Conservation (phyloP, 2,113 vertebrate species). For the Suncus etruscus region DNA sequence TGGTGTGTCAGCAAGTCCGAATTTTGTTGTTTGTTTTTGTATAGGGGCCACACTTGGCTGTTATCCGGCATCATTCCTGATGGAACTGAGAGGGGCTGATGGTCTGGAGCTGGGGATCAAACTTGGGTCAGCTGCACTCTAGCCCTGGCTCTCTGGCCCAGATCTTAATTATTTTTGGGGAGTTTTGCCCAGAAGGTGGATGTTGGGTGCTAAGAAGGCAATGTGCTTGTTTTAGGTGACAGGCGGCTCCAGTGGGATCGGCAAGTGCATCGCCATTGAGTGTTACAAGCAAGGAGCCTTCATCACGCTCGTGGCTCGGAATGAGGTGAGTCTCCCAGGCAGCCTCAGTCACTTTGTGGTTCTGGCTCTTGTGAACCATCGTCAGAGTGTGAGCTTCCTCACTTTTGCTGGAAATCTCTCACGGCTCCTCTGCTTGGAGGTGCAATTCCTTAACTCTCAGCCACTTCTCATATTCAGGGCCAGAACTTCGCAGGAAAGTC, state of each 20-base stretch:
- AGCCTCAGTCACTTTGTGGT: background rate
- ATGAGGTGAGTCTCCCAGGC: slow-evolving; percentile 91
- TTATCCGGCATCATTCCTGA: no score
- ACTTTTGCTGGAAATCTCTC: background rate
- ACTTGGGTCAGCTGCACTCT: no score
- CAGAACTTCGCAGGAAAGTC: background rate
- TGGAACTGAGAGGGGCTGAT: no score
- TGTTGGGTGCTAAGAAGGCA: background rate
- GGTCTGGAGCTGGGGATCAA: no score
- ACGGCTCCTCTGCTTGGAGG: background rate
- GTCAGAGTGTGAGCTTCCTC: background rate
- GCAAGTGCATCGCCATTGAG: slow-evolving; percentile 96
- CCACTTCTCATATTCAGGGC: background rate
- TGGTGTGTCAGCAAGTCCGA: no score
- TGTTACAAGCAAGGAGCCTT: slow-evolving; percentile 97
- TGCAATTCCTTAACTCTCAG: background rate
- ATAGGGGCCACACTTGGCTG: no score
- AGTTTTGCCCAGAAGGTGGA: background rate
- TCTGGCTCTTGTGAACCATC: no score
- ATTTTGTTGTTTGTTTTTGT: no score
- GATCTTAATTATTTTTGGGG: background rate
- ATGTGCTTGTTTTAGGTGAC: slow-evolving; percentile 90
- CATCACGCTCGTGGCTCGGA: slow-evolving; percentile 96
- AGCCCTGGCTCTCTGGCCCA: no score
- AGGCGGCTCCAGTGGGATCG: slow-evolving; percentile 98